Base-by-base conservation (phyloP, 1,140 invertebrate species). In the Sesamia nonagrioides region DNA sequence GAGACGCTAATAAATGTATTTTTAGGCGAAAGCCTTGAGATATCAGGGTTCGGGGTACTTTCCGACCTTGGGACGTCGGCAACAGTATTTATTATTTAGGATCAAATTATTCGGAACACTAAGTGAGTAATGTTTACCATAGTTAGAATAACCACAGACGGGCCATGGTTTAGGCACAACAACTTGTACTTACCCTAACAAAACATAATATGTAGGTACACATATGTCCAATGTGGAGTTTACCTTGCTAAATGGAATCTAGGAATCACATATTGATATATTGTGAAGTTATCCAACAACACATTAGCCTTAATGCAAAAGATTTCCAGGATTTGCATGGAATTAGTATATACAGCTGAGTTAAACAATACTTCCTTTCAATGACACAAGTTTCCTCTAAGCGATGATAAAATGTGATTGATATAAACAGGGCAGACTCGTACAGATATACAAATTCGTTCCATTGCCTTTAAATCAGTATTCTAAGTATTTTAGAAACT, bases 21-120 rank as follows among this genome's bases (percentile, higher is more conserved):
- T 75, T 60, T 37, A 58, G 13, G 17, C 6, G 13, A 48, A 61
- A 50, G 40, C 58, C 73, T 75, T 73, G 69, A 58, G 35, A 73
- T 73, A 15, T n/a, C 52, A n/a, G 50, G 35, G 54, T 45, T 61
- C 73, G 73, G 73, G 56, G 73, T 61, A 45, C 58, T 61, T 75
- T 75, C 73, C 58, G 73, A 60, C 73, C 73, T 75, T 75, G 58
- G 27, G 15, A 45, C 48, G 56, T 18, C 21, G 17, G 21, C 8
- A 60, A 50, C 58, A 61, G 58, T 37, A n/a, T 35, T 3, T 13
- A 11, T 45, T 50, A 42, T 37, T 33, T 8, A 27, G 63, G 60
- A 0, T 63, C n/a, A 63, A 68, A 68, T 68, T 21, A n/a, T 68
- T 48, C 27, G 21, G 35, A 17, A 17, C n/a, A 7, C n/a, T 17